Conservation (phyloP, 2,888 invertebrate genomes). For the Ptychoptera albimana region DNA sequence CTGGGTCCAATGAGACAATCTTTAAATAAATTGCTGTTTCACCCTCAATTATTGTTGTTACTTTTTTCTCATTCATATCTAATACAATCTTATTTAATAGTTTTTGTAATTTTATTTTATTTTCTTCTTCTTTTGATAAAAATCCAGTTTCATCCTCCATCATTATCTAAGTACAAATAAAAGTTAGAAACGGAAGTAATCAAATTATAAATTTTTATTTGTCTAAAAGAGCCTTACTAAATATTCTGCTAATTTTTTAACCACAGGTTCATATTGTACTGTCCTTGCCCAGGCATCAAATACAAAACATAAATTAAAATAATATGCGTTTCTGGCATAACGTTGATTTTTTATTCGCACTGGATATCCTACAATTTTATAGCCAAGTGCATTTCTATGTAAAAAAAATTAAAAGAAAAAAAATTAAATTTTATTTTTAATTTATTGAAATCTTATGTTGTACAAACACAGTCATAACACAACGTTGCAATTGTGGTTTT, state of each 20-base stretch:
- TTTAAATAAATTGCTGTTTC: slow-evolving; percentile 81
- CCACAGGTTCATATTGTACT: slow-evolving; percentile 84
- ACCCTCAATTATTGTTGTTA: slow-evolving; percentile 64
- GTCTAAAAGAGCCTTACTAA: too few species aligned
- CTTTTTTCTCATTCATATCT: slow-evolving; percentile 65
- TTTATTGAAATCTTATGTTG: background rate
- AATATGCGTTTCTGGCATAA: slow-evolving; percentile 85
- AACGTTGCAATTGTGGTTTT: slow-evolving; percentile 77
- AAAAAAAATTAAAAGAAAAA: background rate
- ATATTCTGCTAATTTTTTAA: slow-evolving; percentile 86
- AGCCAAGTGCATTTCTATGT: slow-evolving; percentile 44
- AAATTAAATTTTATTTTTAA: slow-evolving; percentile 2
- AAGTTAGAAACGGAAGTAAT: slow-evolving; percentile 1
- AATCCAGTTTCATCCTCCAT: slow-evolving; percentile 78
- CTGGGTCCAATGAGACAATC: slow-evolving; percentile 64
- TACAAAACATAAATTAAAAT: slow-evolving; percentile 90
- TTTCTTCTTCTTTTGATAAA: slow-evolving; percentile 48
- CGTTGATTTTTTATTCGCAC: slow-evolving; percentile 76
- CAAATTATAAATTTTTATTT: background rate
- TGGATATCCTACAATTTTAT: slow-evolving; percentile 86
- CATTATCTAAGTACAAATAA: slow-evolving; percentile 50
- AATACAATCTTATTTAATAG: slow-evolving; percentile 63
- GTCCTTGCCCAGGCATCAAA: slow-evolving; percentile 81
- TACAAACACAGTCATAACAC: slow-evolving; percentile 79
- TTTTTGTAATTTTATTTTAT: slow-evolving; percentile 52